phyloP scores from a whole-genome alignment of 1,140 invertebrate genomes.

The Mizuhopecten yessoensis region DNA sequence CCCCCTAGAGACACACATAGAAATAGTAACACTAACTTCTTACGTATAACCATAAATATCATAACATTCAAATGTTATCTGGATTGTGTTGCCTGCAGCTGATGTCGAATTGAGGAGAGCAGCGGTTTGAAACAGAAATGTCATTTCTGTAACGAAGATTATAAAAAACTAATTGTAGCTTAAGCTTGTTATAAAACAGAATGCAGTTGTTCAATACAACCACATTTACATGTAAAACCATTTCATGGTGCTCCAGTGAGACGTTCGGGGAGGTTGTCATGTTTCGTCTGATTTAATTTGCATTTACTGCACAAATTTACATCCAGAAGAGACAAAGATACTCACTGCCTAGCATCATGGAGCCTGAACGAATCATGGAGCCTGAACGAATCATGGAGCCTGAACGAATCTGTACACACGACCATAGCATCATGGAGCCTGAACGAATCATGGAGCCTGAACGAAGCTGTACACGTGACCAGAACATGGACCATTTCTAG shows the following conservation, averaged over 20 bases:
- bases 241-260: neutral
- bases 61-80: slow-evolving; percentile 1
- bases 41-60: neutral
- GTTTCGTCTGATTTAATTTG: neutral
- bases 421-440: neutral
- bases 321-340: neutral
- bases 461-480: too few species aligned
- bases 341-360: neutral
- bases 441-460: too few species aligned
- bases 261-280: neutral
- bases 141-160: slow-evolving; percentile 8
- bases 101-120: neutral
- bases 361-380: neutral
- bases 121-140: slow-evolving; percentile 10
- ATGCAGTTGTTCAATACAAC: slow-evolving; percentile 15
- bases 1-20: too few species aligned
- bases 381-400: too few species aligned
- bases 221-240: slow-evolving; percentile 25
- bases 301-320: neutral
- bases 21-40: too few species aligned
- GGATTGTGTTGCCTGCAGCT: neutral
- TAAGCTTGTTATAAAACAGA: neutral
- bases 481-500: too few species aligned
- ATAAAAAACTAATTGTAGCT: slow-evolving; percentile 22
- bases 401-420: too few species aligned